Evolutionary conservation across 2,888 invertebrate species (phyloP), one percentile per base, ranked within the genome.

Genomic region (Syritta pipiens): DNA sequence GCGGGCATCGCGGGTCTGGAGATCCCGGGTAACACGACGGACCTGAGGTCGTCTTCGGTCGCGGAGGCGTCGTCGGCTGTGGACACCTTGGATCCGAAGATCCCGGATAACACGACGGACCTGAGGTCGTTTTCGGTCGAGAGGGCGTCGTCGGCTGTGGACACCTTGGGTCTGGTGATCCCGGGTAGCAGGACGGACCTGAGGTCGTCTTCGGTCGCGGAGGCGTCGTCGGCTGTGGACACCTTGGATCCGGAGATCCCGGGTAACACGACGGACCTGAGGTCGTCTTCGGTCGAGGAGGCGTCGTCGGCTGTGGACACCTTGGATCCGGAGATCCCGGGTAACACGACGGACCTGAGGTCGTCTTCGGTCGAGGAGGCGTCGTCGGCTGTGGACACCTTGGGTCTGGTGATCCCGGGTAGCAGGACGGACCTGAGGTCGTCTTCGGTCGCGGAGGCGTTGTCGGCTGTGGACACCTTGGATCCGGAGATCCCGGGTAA

Each of bases 291-390:
- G n/a, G n/a, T n/a, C n/a, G n/a, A n/a, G n/a, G n/a, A n/a, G n/a
- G n/a, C n/a, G n/a, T n/a, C n/a, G n/a, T n/a, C n/a, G n/a, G n/a
- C n/a, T n/a, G n/a, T 4, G 84, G 84, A 19, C 86, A 85, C 20
- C 89, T 83, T 0, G 89, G 88, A 83, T 90, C 89, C 7, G 83
- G 85, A 49, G 86, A 83, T 12, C 89, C 88, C 0, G 88, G 87
- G 48, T 84, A 87, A 37, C 88, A 89, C 12, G 83, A 81, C 2
- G 84, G 83, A 12, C 19, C 1, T 0, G 57, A 53, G 17, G 3
- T 83, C 0, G 85, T 84, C n/a, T n/a, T n/a, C n/a, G n/a, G n/a
- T n/a, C n/a, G n/a, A n/a, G n/a, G n/a, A n/a, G n/a, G n/a, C n/a
- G n/a, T n/a, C n/a, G n/a, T n/a, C n/a, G n/a, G n/a, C n/a, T n/a